phyloP scores from a whole-genome alignment of 1,140 invertebrate species.

The Stenopsyche tienmushanensis region DNA sequence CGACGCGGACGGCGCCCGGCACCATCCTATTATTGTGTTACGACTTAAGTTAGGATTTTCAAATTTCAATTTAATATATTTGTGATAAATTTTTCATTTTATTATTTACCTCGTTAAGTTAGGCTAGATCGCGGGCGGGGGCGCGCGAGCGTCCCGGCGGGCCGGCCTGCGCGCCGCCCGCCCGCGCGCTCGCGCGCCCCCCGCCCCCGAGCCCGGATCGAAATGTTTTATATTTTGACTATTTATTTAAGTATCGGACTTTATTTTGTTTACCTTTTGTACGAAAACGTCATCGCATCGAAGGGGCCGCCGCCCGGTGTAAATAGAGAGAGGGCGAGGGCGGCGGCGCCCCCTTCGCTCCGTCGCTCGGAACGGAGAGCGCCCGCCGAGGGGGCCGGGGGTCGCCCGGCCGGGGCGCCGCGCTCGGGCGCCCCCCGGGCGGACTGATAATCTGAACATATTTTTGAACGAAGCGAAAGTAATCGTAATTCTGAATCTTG shows the following conservation, averaged over 20 bases:
- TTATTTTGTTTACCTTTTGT: constrained; percentile 40
- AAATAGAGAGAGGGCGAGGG: constrained; percentile 26
- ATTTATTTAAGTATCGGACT: constrained; percentile 40
- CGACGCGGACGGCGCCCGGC: constrained; percentile 36
- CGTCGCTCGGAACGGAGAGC: constrained; percentile 35
- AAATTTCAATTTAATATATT: constrained; percentile 42
- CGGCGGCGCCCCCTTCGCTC: constrained; percentile 18
- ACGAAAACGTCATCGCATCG: constrained; percentile 42
- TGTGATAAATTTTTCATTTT: constrained; percentile 41
- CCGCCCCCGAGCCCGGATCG: constrained; percentile 30
- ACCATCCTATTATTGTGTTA: constrained; percentile 38
- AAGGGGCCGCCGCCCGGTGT: constrained; percentile 14
- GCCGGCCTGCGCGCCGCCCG: too few relatives aligned
- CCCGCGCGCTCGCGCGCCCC: too few relatives aligned
- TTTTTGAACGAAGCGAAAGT: too few relatives aligned
- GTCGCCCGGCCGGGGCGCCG: background rate
- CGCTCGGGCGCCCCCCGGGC: background rate
- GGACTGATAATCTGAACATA: too few relatives aligned
- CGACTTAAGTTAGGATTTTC: constrained; percentile 39
- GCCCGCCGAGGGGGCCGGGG: background rate
- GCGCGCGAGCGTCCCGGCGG: too few relatives aligned
- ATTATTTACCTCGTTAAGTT: constrained; percentile 34
- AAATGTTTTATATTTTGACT: constrained; percentile 42
- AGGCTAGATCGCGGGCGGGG: background rate
- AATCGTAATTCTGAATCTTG: too few relatives aligned